These are phyloP conservation scores for Gastrophryne carolinensis DNA, from an alignment of 2,797 vertebrate genomes.

Conservation along the genomic window DNA sequence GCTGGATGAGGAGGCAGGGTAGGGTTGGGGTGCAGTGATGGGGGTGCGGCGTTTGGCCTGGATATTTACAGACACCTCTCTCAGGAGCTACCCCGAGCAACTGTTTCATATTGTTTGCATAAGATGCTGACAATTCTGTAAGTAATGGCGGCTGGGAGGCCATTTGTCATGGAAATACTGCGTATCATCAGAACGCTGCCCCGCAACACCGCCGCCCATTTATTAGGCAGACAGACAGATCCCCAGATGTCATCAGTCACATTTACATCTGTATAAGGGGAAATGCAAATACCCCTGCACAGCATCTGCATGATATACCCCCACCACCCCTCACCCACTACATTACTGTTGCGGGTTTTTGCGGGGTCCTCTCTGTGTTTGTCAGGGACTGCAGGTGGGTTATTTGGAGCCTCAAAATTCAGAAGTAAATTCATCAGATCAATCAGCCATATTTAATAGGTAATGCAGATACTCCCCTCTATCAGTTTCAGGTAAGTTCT, in stretches of 20 bases:
- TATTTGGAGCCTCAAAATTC: too few species aligned
- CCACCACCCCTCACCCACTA: too few species aligned
- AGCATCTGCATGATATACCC: constrained; percentile 20
- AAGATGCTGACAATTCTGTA: constrained; percentile 48
- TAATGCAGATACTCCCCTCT: too few species aligned
- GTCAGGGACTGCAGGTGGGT: too few species aligned
- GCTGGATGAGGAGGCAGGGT: too few species aligned
- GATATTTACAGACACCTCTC: neutral
- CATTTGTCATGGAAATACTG: constrained; percentile 50
- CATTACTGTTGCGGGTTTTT: too few species aligned
- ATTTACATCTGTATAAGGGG: constrained; percentile 49
- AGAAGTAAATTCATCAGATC: too few species aligned
- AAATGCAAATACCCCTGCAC: constrained; percentile 41
- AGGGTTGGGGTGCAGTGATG: too few species aligned
- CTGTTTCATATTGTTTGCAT: constrained; percentile 51
- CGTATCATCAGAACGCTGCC: constrained; percentile 46
- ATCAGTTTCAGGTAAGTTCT: too few species aligned
- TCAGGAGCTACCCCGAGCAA: constrained; percentile 26
- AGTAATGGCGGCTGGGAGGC: constrained; percentile 41
- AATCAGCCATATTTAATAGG: too few species aligned
- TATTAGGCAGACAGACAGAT: constrained; percentile 44
- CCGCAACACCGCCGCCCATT: constrained; percentile 38
- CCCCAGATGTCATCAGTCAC: constrained; percentile 46
- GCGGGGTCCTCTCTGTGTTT: too few species aligned
- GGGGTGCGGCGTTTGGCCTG: too few species aligned